Conservation (phyloP, 2,113 vertebrate genomes). For the Rhodinocichla rosea region DNA sequence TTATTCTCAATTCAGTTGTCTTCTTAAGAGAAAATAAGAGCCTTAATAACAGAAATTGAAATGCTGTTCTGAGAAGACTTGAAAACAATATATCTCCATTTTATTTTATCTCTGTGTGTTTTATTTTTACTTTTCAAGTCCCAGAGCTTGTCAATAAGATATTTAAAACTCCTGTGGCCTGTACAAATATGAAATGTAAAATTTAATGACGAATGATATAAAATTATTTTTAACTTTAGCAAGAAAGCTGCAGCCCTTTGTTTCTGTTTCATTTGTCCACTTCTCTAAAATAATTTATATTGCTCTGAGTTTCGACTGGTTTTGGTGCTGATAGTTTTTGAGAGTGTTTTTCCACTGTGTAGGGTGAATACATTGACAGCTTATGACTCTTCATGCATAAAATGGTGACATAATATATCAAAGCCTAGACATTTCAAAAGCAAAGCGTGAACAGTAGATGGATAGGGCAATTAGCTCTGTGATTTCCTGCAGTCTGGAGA, state of each 20-base stretch:
- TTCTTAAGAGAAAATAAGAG: neutral
- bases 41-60: neutral
- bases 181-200: neutral
- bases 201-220: neutral
- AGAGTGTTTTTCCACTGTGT: neutral
- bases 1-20: neutral
- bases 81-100: neutral
- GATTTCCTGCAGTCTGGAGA: neutral
- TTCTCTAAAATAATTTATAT: neutral
- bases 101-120: neutral
- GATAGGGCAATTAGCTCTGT: neutral
- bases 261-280: neutral
- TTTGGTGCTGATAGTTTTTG: neutral
- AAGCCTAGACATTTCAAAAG: slow-evolving; percentile 6
- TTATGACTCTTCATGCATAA: slow-evolving; percentile 18
- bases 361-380: neutral
- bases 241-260: neutral
- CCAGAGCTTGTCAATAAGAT: neutral
- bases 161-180: neutral
- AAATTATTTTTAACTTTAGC: neutral
- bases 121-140: neutral
- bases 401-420: slow-evolving; percentile 11
- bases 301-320: neutral
- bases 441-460: neutral
- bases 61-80: neutral